Conservation (phyloP, 2,888 invertebrate species). For the Cordilura impudica region DNA sequence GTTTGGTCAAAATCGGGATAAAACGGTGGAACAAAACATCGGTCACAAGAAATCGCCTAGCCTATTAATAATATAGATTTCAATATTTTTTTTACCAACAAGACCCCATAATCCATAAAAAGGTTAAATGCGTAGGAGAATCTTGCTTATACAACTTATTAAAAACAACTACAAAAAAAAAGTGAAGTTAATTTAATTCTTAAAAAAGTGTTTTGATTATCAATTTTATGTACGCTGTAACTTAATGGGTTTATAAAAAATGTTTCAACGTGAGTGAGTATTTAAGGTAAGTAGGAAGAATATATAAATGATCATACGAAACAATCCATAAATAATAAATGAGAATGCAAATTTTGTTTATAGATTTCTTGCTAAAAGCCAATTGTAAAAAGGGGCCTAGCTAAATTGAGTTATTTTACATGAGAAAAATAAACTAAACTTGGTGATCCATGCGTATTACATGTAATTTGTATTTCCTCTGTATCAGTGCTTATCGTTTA, state of each 20-base stretch:
- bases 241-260: too few species aligned
- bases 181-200: neutral
- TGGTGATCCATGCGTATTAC: neutral
- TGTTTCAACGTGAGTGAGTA: neutral
- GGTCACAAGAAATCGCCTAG: too few species aligned
- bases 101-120: neutral
- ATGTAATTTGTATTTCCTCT: slow-evolving; percentile 44
- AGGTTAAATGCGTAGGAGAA: slow-evolving; percentile 14
- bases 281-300: slow-evolving; percentile 36
- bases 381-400: neutral
- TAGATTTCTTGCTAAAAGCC: slow-evolving; percentile 8
- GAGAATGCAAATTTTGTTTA: slow-evolving; percentile 37
- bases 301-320: slow-evolving; percentile 19
- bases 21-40: too few species aligned
- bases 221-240: neutral
- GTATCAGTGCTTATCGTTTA: neutral
- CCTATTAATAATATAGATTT: too few species aligned
- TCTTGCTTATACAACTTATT: neutral
- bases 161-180: neutral
- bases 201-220: neutral
- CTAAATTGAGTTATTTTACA: neutral
- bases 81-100: too few species aligned
- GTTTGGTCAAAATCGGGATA: too few species aligned
- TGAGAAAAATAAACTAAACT: neutral
- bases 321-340: slow-evolving; percentile 32